These are phyloP conservation scores for Procambarus virginalis DNA, from an alignment of 1,140 invertebrate species.

Conservation along the genomic window DNA sequence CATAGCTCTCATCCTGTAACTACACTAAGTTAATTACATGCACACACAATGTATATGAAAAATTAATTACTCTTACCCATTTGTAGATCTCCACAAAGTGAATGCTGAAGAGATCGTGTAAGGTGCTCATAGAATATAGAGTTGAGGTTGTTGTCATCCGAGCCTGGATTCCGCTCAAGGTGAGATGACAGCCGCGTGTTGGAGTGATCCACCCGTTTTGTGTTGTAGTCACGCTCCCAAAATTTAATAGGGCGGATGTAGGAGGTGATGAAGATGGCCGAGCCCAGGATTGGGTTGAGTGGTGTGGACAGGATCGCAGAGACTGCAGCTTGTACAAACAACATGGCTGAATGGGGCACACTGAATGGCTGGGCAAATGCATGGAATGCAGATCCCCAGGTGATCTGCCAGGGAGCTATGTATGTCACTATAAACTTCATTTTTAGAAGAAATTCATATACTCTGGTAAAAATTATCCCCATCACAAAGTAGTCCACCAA, in stretches of 20 bases:
- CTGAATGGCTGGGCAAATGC: constrained; percentile 99
- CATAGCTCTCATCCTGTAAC: no score
- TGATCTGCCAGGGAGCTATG: constrained; percentile 99
- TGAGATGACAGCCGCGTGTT: constrained; percentile 97
- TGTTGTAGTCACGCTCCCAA: constrained; percentile 99
- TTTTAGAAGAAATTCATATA: constrained; percentile 90
- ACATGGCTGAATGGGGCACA: constrained; percentile 98
- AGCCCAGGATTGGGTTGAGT: constrained; percentile 91
- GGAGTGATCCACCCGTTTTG: constrained; percentile 95
- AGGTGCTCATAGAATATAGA: constrained; percentile 99
- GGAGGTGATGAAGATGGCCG: constrained; percentile 97
- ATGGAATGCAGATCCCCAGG: constrained; percentile 99
- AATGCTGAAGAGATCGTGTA: constrained; percentile 96
- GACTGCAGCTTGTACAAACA: constrained; percentile 94
- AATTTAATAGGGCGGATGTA: constrained; percentile 98
- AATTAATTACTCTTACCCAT: constrained; percentile 79
- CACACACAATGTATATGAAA: no score
- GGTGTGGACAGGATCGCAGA: constrained; percentile 95
- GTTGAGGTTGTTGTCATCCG: constrained; percentile 99
- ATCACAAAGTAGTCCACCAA: constrained; percentile 95
- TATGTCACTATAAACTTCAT: constrained; percentile 98
- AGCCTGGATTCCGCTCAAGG: constrained; percentile 91
- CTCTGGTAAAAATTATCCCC: constrained; percentile 87
- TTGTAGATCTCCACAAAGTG: constrained; percentile 94
- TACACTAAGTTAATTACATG: no score